A percentile compares a stretch with the other conserved stretches of the same genome.
Conservation (phyloP, 2,113 vertebrate species). For the Nothoprocta perdicaria region DNA sequence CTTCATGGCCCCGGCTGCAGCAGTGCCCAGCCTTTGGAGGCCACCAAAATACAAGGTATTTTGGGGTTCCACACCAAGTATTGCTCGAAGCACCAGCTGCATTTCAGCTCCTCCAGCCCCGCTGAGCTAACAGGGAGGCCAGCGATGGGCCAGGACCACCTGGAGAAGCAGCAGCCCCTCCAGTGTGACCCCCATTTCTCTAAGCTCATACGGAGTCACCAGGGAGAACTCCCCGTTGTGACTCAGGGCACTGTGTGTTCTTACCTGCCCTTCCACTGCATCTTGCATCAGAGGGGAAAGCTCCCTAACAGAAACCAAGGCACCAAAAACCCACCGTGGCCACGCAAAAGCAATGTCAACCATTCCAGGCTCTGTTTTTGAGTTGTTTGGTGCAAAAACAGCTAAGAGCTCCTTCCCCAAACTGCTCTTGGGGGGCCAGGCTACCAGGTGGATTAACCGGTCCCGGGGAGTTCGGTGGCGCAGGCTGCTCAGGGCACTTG, state of each 20-base stretch:
- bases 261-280: not conserved
- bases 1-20: not conserved
- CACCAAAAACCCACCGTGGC: not conserved
- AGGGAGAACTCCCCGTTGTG: not conserved
- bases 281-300: too few relatives aligned
- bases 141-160: not conserved
- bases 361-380: not conserved
- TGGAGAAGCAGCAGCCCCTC: not conserved
- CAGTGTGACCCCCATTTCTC: not conserved
- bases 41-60: not conserved
- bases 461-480: conserved; percentile 78
- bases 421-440: not conserved
- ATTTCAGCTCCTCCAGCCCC: not conserved
- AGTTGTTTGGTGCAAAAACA: not conserved
- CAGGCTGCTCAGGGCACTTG: conserved; percentile 72
- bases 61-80: accelerated
- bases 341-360: too few relatives aligned
- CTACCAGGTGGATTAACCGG: conserved; percentile 87
- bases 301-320: not conserved
- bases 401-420: conserved; percentile 55
- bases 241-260: not conserved
- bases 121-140: not conserved
- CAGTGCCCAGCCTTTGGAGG: not conserved
- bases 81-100: not conserved
- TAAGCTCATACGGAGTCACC: not conserved